Conservation (phyloP, 2,113 vertebrate genomes). For the Atlantisia rogersi region DNA sequence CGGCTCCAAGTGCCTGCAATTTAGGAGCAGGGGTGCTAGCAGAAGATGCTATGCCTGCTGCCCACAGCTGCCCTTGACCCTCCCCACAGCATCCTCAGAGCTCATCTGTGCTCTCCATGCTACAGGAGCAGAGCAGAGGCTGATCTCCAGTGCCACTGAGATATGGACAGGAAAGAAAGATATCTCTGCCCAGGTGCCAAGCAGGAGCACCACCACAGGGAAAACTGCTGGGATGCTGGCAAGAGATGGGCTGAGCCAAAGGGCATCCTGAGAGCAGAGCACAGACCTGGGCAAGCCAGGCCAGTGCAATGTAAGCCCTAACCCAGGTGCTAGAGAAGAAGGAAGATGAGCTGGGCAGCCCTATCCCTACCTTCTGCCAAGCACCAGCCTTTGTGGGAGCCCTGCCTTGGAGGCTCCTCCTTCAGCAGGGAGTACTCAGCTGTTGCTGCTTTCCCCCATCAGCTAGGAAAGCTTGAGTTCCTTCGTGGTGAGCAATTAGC, state of each 20-base stretch:
- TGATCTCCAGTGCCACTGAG: too few species aligned
- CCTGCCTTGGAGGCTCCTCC: not conserved
- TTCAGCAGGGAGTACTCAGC: not conserved
- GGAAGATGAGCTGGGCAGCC: not conserved
- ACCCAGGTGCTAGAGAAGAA: not conserved
- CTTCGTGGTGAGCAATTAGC: not conserved
- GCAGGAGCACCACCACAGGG: too few species aligned
- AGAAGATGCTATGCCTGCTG: not conserved
- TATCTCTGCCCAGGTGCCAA: too few species aligned
- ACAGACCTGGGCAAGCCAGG: not conserved
- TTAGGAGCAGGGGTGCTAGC: not conserved
- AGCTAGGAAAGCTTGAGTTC: not conserved
- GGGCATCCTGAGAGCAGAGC: not conserved
- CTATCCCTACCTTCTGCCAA: not conserved
- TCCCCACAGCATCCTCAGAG: not conserved
- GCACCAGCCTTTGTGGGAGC: not conserved
- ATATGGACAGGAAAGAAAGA: too few species aligned
- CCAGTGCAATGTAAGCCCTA: not conserved
- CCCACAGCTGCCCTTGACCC: not conserved
- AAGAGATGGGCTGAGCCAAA: not conserved
- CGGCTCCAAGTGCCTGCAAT: not conserved
- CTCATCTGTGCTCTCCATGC: too few species aligned
- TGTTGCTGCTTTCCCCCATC: not conserved
- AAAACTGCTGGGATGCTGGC: not conserved
- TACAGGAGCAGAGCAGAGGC: too few species aligned